Evolutionary conservation across 2,113 vertebrate genomes (phyloP), one percentile per base, ranked within the genome.

Genomic region (Cryptoleucopteryx plumbea): DNA sequence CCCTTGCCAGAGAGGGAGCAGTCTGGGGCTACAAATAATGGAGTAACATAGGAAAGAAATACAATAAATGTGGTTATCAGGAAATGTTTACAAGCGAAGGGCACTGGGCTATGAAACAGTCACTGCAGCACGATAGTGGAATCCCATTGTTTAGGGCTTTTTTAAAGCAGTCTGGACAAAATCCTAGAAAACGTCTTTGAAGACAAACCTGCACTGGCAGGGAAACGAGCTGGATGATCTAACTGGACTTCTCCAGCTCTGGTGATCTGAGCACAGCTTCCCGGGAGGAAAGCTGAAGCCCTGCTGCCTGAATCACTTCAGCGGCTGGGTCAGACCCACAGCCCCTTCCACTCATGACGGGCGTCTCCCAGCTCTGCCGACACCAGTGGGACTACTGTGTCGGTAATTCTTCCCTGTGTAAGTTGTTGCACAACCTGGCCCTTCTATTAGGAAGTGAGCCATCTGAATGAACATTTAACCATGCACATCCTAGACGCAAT

Each of bases 121-220:
- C 52, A 0, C 43, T 43, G 72, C 63, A 75, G 86, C 11, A 2
- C 0, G 0, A 19, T 38, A 79, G 79, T 70, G 71, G 90, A 67
- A 92, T 83, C 82, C 84, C 55, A 47, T 62, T 86, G 62, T 88
- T 80, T 17, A n/a, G 55, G 65, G 20, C 52, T 83, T 90, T 56
- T 65, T 88, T 21, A 29, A 67, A 93, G 62, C 42, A 14, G 13
- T 42, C 67, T 97, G 96, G 95, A 86, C 50, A 62, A 62, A 88
- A 88, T 94, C 93, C 90, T 95, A 63, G 90, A 90, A 96, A 94
- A 93, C 0, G 45, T 88, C 96, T 85, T 92, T 83, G 38, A 93
- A 93, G 87, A 93, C 91, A 91, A 93, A 96, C 94, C 94, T 97
- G 94, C 1, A 0, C 75, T 94, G 91, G 74, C 96, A 90, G 75